Evolutionary conservation across 1,140 invertebrate genomes (phyloP), one percentile per base, ranked within the genome.

Genomic region (Drosophila asahinai): DNA sequence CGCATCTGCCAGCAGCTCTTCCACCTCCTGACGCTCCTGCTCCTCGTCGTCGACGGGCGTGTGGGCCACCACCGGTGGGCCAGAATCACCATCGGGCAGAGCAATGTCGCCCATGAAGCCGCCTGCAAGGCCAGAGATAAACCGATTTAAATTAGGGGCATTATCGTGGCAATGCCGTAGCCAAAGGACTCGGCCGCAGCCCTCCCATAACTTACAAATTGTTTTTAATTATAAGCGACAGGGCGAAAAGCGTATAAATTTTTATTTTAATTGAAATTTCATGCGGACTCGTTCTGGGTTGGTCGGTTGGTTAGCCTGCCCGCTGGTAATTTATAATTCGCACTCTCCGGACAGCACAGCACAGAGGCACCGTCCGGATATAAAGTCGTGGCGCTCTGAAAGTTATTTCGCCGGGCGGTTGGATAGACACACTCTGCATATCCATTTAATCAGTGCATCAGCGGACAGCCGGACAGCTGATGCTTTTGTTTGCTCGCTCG

Each of bases 91-190:
- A 57, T 96, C 95, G 27, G 96, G 95, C 70, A 98, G 93, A 0
- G 97, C 97, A 49, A 98, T 97, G 86, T 98, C 97, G 5, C 96
- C 97, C 92, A 96, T 94, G 81, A 97, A 97, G 17, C 95, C 96
- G 79, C 94, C 97, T 97, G 94, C 42, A 78, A 77, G 60, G 45
- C 22, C 47, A 55, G 5, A 51, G 36, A 79, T 66, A 66, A 66
- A 63, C 22, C 49, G 51, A 42, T 61, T 80, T 77, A 71, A 81
- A 81, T 81, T 67, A 61, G 54, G 49, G 60, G 47, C 40, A 62
- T 70, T 51, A 80, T 60, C 17, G 33, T 40, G 17, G 19, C 17
- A 17, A 33, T 38, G 8, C 11, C 19, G 33, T n/a, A 19, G 30
- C 51, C 51, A 36, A 30, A 12, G 17, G 33, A 30, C 27, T 8